Evolutionary conservation across 1,140 invertebrate genomes (phyloP), one percentile per base, ranked within the genome.

Genomic region (Drosophila baimaii): DNA sequence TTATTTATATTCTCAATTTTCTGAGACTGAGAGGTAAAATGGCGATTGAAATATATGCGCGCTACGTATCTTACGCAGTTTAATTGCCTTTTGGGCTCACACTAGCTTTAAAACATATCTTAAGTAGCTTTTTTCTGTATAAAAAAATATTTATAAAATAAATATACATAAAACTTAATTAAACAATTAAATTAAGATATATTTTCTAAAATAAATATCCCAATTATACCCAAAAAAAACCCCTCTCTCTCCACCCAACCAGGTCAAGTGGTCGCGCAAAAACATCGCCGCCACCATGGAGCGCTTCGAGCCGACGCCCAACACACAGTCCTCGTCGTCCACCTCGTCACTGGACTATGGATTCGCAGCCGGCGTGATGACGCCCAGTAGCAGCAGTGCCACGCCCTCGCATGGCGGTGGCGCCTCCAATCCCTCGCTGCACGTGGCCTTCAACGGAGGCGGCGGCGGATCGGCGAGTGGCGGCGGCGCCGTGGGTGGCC

Each of bases 201-300:
- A 13, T 33, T 12, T 33, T 2, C 35, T 37, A 37, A 37, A 37
- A n/a, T n/a, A n/a, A n/a, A n/a, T n/a, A n/a, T n/a, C n/a, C n/a
- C n/a, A n/a, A n/a, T n/a, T n/a, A n/a, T n/a, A n/a, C n/a, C n/a
- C n/a, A n/a, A n/a, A n/a, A n/a, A n/a, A n/a, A n/a, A 31, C 3
- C 13, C 33, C 8, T n/a, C 0, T 31, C 15, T n/a, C 5, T 29
- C 17, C 29, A 21, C 13, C 44, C 0, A 29, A 54, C 10, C 55
- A 92, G 91, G 90, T 91, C 1, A 92, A 92, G 33, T 92, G 91
- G 91, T 86, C 94, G 31, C 92, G 94, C 72, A 94, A 93, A 74
- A 94, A 94, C 66, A 94, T 94, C 13, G 93, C 93, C 5, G 94
- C 94, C 43, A 94, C 94, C 10, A 94, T 94, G 94, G 94, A 94